These are phyloP conservation scores for Thalassarche chlororhynchos DNA, from an alignment of 2,113 vertebrate genomes.

Conservation along the genomic window DNA sequence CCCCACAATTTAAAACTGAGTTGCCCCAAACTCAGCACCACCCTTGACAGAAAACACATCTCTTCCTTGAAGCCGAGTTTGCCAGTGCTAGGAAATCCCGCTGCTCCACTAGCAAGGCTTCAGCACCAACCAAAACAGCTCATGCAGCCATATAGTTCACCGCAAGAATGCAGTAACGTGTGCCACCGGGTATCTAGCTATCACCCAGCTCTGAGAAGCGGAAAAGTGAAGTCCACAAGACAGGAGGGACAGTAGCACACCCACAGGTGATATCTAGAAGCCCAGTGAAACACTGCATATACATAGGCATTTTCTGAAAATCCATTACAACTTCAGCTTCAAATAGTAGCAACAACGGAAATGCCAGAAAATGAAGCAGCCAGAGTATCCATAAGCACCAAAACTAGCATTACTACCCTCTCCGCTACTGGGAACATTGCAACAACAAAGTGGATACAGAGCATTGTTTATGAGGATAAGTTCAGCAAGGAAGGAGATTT, in stretches of 20 bases:
- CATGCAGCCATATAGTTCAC: background rate
- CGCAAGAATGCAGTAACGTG: fast-evolving
- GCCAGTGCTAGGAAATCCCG: background rate
- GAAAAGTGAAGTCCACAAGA: background rate
- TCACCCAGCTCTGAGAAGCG: background rate
- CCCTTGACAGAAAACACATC: background rate
- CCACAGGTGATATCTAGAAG: background rate
- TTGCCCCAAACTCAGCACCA: background rate
- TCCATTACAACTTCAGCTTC: background rate
- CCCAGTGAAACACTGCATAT: background rate
- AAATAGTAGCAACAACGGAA: background rate
- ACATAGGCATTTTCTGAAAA: background rate
- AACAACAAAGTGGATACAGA: background rate
- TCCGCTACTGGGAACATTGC: background rate
- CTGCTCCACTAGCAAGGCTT: background rate
- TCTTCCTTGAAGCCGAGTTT: background rate
- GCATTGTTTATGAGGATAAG: background rate
- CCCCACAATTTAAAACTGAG: background rate
- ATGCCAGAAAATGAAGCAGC: background rate
- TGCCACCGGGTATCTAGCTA: background rate
- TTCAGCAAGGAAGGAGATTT: background rate
- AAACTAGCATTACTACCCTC: background rate
- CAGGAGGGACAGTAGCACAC: background rate
- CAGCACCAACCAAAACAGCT: background rate
- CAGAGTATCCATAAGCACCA: background rate